These are phyloP conservation scores for Pedetes capensis DNA, from an alignment of 2,113 vertebrate genomes.

Conservation along the genomic window DNA sequence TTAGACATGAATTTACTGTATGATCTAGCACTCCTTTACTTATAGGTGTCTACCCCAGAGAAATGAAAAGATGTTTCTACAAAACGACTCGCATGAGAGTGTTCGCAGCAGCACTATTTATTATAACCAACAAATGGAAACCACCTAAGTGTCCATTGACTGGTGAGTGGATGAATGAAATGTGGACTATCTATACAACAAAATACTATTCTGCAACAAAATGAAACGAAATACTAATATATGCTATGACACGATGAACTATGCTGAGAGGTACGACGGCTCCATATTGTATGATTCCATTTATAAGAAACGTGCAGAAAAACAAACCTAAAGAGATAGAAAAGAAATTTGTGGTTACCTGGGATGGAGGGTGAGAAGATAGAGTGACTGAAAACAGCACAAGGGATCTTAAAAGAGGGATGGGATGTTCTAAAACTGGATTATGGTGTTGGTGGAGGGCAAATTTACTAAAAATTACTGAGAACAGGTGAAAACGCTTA, in stretches of 20 bases:
- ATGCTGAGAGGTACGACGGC: background rate
- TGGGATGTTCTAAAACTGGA: background rate
- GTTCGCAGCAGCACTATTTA: background rate
- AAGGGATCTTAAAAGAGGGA: background rate
- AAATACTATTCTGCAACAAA: background rate
- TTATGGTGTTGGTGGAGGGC: background rate
- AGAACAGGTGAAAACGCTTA: background rate
- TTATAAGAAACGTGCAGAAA: constrained; percentile 2
- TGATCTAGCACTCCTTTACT: background rate
- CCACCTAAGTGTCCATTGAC: background rate
- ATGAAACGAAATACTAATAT: background rate
- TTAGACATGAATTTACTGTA: constrained; percentile 1
- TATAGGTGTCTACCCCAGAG: background rate
- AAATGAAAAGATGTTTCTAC: background rate
- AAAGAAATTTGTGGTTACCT: background rate
- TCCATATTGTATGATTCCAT: background rate
- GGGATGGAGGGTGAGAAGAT: background rate
- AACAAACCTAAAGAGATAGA: background rate
- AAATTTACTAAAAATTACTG: background rate
- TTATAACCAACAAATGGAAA: background rate
- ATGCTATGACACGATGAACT: background rate
- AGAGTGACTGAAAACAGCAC: background rate
- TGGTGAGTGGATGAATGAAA: background rate
- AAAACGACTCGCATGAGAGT: background rate
- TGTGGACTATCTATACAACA: background rate